Percentiles rank a stretch among this genome's conserved stretches.
These are phyloP conservation scores for Phthorimaea operculella DNA, from an alignment of 1,140 invertebrate species.

Conservation along the genomic window DNA sequence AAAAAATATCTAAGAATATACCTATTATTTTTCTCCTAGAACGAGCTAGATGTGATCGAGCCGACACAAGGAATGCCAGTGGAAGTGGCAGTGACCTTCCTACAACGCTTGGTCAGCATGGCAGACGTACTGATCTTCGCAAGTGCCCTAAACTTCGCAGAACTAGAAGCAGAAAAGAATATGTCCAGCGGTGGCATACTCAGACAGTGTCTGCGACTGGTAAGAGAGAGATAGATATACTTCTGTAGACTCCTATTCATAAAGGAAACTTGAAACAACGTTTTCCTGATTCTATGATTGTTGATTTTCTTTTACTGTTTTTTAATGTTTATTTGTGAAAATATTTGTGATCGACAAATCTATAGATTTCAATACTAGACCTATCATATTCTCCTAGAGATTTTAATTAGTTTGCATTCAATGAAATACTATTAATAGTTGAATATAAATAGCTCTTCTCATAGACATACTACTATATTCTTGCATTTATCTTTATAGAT, in stretches of 20 bases:
- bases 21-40: constrained; percentile 71
- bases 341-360: too few species aligned
- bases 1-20: too few species aligned
- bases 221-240: constrained; percentile 56
- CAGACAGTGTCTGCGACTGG: constrained; percentile 94
- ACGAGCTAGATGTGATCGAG: constrained; percentile 97
- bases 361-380: too few species aligned
- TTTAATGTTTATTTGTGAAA: too few species aligned
- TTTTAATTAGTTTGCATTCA: not conserved
- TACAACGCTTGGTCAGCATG: constrained; percentile 97
- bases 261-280: too few species aligned
- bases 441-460: not conserved
- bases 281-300: too few species aligned
- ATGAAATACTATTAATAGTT: not conserved
- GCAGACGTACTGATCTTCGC: constrained; percentile 98
- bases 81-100: constrained; percentile 95
- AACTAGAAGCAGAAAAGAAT: constrained; percentile 99
- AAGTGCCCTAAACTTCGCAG: constrained; percentile 95
- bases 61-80: constrained; percentile 99
- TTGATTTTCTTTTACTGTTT: too few species aligned
- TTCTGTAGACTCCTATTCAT: too few species aligned
- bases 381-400: not conserved
- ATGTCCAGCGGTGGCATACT: constrained; percentile 99
- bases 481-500: not conserved
- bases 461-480: not conserved